Percentiles rank a stretch among this genome's conserved stretches.
Evolutionary conservation across 2,797 vertebrate species (phyloP).

Genomic region (Numenius phaeopus): DNA sequence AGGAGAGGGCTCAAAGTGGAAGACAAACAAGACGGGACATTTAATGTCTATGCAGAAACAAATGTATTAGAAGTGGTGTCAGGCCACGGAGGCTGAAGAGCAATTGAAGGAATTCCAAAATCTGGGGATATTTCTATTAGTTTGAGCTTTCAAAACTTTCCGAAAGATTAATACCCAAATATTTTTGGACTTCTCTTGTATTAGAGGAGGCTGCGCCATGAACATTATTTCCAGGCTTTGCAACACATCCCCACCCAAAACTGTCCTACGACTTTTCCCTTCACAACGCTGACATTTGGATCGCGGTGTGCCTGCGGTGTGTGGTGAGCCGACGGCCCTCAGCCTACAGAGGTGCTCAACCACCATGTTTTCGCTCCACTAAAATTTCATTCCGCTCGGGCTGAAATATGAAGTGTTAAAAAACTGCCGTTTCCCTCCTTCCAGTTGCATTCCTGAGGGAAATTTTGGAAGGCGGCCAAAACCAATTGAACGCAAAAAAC

Average conservation of each 20-base stretch:
- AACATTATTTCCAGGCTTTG: background rate
- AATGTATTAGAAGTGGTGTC: background rate
- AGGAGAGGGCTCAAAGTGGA: background rate
- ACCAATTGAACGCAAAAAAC: background rate
- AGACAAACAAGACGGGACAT: background rate
- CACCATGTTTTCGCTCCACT: background rate
- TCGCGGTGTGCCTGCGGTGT: rapidly evolving
- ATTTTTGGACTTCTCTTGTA: background rate
- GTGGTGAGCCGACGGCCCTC: background rate
- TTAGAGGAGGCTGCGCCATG: background rate
- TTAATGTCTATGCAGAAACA: background rate
- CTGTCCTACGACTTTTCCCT: background rate
- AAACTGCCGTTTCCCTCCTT: background rate
- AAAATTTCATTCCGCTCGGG: background rate
- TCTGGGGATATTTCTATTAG: background rate
- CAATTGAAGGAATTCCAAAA: background rate
- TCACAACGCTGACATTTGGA: rapidly evolving
- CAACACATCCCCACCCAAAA: background rate
- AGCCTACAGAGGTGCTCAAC: background rate
- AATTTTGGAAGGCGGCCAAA: slow-evolving; percentile 9
- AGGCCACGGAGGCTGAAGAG: rapidly evolving
- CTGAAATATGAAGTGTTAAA: slow-evolving; percentile 62
- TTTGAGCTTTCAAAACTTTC: background rate
- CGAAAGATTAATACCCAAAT: background rate
- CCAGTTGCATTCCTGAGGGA: slow-evolving; percentile 39